Evolutionary conservation across 2,797 vertebrate species (phyloP).

Genomic region (Oreortyx pictus): DNA sequence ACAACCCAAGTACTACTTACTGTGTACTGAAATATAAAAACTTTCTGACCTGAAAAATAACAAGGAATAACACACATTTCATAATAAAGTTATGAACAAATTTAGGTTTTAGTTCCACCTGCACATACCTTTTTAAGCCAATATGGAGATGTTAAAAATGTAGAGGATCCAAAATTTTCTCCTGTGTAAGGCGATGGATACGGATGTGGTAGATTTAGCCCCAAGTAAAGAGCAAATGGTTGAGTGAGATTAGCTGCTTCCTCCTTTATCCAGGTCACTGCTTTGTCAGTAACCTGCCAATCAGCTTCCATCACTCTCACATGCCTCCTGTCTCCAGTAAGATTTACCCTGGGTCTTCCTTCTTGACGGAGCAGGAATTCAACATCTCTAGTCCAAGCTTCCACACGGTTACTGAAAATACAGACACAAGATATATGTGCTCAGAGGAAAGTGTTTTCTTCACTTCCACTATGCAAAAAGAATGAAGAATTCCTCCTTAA

Average conservation of each 20-base stretch:
- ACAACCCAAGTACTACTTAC: not conserved
- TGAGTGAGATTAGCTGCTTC: constrained; percentile 76
- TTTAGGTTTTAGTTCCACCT: not conserved
- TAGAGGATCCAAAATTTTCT: constrained; percentile 91
- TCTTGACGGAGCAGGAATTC: constrained; percentile 92
- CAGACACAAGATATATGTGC: not conserved
- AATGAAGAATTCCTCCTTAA: not conserved
- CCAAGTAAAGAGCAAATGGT: constrained; percentile 93
- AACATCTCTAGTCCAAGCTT: constrained; percentile 96
- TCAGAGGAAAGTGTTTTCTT: not conserved
- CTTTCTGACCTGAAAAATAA: not conserved
- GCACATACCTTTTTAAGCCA: constrained; percentile 90
- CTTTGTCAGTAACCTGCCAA: constrained; percentile 88
- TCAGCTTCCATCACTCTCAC: constrained; percentile 87
- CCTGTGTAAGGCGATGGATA: constrained; percentile 90
- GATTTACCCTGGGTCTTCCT: constrained; percentile 87
- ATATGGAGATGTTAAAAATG: constrained; percentile 92
- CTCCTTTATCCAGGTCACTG: constrained; percentile 86
- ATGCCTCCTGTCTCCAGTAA: constrained; percentile 82
- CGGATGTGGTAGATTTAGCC: constrained; percentile 95
- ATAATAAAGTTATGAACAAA: not conserved
- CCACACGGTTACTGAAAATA: constrained; percentile 91
- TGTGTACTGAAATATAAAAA: not conserved
- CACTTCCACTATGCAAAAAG: not conserved
- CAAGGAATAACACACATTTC: not conserved